Evolutionary conservation across 2,888 invertebrate species (phyloP).

Genomic region (Melikaiella ostensackeni): DNA sequence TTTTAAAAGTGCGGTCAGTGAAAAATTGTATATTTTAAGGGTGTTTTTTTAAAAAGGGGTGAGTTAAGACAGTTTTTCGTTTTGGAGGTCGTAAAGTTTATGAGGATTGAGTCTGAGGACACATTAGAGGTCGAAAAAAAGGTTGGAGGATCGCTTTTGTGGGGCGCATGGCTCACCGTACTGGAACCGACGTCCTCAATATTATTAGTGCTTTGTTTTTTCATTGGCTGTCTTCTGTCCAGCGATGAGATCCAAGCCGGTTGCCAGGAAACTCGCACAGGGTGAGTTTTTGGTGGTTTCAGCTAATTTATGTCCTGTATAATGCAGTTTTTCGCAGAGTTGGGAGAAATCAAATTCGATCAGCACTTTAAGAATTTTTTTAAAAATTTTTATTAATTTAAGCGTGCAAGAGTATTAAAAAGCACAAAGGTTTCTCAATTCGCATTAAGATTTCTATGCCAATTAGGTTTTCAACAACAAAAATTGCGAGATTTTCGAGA

Average conservation of each 20-base stretch:
- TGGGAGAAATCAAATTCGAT: too few relatives aligned
- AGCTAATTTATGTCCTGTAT: too few relatives aligned
- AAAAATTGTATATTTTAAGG: not conserved
- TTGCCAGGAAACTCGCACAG: slow-evolving; percentile 85
- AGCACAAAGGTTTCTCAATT: too few relatives aligned
- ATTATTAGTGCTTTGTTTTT: slow-evolving; percentile 70
- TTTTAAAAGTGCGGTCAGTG: not conserved
- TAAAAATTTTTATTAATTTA: too few relatives aligned
- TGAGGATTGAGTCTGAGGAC: not conserved
- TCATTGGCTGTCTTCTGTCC: slow-evolving; percentile 61
- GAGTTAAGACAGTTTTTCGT: too few relatives aligned
- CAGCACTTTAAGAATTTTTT: too few relatives aligned
- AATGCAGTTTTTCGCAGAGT: too few relatives aligned
- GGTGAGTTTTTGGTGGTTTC: slow-evolving; percentile 75
- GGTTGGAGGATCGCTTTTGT: slow-evolving; percentile 7
- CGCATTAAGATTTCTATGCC: too few relatives aligned
- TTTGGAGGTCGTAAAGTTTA: not conserved
- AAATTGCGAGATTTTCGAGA: too few relatives aligned
- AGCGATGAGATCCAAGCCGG: slow-evolving; percentile 86
- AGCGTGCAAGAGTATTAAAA: too few relatives aligned
- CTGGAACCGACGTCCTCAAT: slow-evolving; percentile 59
- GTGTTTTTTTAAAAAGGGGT: slow-evolving; percentile 7
- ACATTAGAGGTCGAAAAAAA: not conserved
- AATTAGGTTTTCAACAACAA: too few relatives aligned
- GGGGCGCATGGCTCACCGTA: slow-evolving; percentile 72